phyloP scores from a whole-genome alignment of 1,140 invertebrate genomes.

The Drosophila carrolli region DNA sequence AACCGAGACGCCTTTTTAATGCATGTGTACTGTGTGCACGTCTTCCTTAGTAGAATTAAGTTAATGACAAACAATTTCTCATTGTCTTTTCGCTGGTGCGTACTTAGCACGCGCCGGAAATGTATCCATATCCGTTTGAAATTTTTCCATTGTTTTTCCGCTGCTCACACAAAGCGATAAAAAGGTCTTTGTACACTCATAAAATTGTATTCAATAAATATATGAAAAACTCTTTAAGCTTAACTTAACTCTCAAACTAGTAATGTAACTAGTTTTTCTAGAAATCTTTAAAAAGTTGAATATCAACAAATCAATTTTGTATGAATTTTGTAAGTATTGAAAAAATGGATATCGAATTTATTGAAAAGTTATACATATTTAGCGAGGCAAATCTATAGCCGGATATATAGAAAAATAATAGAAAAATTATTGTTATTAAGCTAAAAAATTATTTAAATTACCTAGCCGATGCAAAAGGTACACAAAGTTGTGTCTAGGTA shows the following conservation, averaged over 20 bases:
- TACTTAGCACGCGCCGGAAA: constrained; percentile 73
- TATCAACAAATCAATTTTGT: too few species aligned
- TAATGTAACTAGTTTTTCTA: too few species aligned
- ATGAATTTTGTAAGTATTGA: too few species aligned
- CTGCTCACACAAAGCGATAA: constrained; percentile 29
- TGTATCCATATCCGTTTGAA: constrained; percentile 72
- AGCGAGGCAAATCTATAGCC: too few species aligned
- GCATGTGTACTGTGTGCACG: constrained; percentile 28
- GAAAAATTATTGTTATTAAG: too few species aligned
- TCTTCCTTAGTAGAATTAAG: constrained; percentile 64
- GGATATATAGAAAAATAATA: not conserved
- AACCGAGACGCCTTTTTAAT: constrained; percentile 50
- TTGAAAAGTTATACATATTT: not conserved
- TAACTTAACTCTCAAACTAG: not conserved
- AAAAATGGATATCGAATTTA: too few species aligned
- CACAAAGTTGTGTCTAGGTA: too few species aligned
- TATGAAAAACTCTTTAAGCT: not conserved
- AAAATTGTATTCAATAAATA: not conserved
- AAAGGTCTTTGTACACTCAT: constrained; percentile 25
- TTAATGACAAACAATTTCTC: constrained; percentile 80
- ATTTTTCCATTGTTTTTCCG: constrained; percentile 67
- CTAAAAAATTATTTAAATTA: too few species aligned
- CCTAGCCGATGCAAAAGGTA: too few species aligned
- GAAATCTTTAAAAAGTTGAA: too few species aligned
- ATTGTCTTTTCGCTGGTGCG: constrained; percentile 61